phyloP scores from a whole-genome alignment of 2,888 invertebrate genomes.

The Ariolimax columbianus region DNA sequence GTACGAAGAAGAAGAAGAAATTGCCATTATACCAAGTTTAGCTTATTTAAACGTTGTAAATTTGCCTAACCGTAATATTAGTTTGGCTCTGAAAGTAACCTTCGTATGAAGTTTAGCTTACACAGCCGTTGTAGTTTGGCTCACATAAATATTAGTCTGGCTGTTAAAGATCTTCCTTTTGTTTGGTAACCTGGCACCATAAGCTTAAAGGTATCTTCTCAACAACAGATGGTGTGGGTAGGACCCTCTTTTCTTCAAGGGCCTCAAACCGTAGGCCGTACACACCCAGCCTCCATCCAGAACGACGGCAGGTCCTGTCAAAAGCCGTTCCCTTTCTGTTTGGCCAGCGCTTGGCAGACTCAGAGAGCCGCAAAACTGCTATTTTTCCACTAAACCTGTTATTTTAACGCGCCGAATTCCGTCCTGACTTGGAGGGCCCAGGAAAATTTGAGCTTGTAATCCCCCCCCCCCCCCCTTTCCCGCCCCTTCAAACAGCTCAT shows the following conservation, averaged over 20 bases:
- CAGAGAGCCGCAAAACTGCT: conserved; percentile 38
- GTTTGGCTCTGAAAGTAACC: too few species aligned
- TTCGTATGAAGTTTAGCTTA: too few species aligned
- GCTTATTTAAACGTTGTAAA: too few species aligned
- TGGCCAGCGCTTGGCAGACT: conserved; percentile 19
- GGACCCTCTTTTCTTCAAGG: neutral
- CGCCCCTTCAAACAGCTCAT: conserved; percentile 6
- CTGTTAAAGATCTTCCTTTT: neutral
- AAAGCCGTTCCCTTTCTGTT: conserved; percentile 43
- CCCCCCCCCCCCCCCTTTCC: too few species aligned
- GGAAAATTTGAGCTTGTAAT: neutral
- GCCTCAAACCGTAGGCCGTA: neutral
- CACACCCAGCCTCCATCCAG: conserved; percentile 2
- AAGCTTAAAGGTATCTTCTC: neutral
- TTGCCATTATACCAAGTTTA: too few species aligned
- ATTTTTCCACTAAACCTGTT: conserved; percentile 44
- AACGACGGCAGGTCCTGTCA: conserved; percentile 14
- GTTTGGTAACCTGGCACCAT: neutral
- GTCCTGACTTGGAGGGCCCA: neutral
- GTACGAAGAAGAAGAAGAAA: too few species aligned
- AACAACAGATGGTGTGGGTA: conserved; percentile 45
- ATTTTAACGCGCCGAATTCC: conserved; percentile 37
- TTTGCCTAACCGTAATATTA: too few species aligned
- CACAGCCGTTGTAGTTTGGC: too few species aligned
- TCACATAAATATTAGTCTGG: too few species aligned